Percentiles rank a stretch among this genome's conserved stretches.
These are phyloP conservation scores for Elegia similella DNA, from an alignment of 2,888 invertebrate genomes.

Conservation along the genomic window DNA sequence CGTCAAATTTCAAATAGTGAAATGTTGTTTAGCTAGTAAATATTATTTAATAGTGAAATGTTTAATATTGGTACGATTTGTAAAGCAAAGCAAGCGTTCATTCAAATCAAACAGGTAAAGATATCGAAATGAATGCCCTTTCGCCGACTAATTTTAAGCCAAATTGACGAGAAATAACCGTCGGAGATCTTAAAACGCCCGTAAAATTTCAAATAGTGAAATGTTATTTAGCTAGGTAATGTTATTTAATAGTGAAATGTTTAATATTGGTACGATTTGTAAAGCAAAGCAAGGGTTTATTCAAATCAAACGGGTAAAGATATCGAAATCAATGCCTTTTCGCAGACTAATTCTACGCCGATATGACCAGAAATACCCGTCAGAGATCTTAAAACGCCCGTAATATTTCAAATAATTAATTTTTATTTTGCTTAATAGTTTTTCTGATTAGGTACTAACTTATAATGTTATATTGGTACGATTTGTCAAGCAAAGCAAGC, in stretches of 20 bases:
- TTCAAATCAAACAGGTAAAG: not conserved
- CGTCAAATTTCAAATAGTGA: conserved; percentile 61
- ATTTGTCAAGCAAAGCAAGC: too few relatives aligned
- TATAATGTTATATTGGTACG: too few relatives aligned
- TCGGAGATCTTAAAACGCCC: conserved; percentile 49
- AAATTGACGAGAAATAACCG: conserved; percentile 37
- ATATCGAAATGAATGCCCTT: conserved; percentile 18
- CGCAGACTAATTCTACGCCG: conserved; percentile 29
- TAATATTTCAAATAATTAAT: conserved; percentile 63
- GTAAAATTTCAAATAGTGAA: conserved; percentile 67
- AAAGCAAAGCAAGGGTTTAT: too few relatives aligned
- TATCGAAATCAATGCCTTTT: conserved; percentile 18
- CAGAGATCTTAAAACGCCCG: conserved; percentile 51
- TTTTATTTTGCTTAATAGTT: too few relatives aligned
- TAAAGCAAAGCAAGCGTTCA: not conserved
- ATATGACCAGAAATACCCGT: conserved; percentile 37
- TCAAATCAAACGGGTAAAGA: not conserved
- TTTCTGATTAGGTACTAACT: too few relatives aligned
- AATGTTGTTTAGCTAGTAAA: too few relatives aligned
- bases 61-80: too few relatives aligned
- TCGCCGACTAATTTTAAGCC: conserved; percentile 29
- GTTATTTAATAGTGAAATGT: too few relatives aligned
- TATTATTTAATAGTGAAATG: too few relatives aligned
- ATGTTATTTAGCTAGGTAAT: conserved; percentile 69
- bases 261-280: too few relatives aligned